Base-by-base conservation (phyloP, 1,140 invertebrate genomes). In the Cherax quadricarinatus region DNA sequence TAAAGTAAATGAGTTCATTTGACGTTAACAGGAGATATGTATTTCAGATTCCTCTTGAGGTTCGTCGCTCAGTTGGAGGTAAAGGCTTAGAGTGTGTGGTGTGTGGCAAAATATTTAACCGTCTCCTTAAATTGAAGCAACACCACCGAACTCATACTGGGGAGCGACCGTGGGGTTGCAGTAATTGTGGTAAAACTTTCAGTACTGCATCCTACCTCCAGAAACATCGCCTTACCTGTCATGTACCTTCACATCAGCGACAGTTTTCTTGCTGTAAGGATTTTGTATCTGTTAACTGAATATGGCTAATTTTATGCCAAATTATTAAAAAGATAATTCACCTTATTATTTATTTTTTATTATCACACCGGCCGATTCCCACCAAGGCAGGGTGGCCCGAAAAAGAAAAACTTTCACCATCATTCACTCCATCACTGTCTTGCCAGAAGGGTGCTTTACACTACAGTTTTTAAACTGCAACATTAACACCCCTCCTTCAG, bases 71-170 rank as follows among this genome's bases (percentile, higher is more conserved):
- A 48, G 84, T 60, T 51, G 84, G 84, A 9, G 82, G 83, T 5
- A 91, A 91, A n/a, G 83, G 89, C 24, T 73, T 91, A n/a, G 84
- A 81, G 60, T 91, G 89, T 82, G 82, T 86, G 24, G 89, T 91
- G n/a, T 91, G 89, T 70, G 89, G 89, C 9, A 91, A 91, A 75
- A 57, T 80, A 53, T 91, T 86, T 75, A 86, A 80, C 60, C 84
- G 89, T 21, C 49, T 86, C 57, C 49, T 86, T 12, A 91, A 91
- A 24, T 49, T 91, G 60, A 91, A 91, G 49, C 89, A 86, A 53
- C 89, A 91, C 62, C 89, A 91, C 10, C 84, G 83, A 41, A 91
- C 89, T 24, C 89, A 91, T 30, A 91, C 89, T 53, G 89, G 89
- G 53, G 89, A 91, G 89, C 75, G 89, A 66, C 89, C 89, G 12